phyloP scores from a whole-genome alignment of 2,113 vertebrate genomes.

The Chaenogobius annularis region DNA sequence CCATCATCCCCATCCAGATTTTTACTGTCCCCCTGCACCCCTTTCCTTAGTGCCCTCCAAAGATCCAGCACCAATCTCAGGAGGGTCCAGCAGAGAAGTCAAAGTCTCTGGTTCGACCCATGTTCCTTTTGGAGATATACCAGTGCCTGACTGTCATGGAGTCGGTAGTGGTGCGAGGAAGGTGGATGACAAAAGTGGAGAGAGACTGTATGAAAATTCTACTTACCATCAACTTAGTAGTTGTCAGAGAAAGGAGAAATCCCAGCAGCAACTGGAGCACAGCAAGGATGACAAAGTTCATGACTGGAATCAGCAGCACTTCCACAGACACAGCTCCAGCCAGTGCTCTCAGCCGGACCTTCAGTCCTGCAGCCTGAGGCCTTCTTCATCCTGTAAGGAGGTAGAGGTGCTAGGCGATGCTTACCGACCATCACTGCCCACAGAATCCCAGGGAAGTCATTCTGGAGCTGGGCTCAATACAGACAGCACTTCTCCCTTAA shows the following conservation, averaged over 20 bases:
- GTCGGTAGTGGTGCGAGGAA: slow-evolving; percentile 72
- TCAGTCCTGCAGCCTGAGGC: slow-evolving; percentile 81
- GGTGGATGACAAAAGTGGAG: slow-evolving; percentile 52
- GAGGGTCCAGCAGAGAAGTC: slow-evolving; percentile 75
- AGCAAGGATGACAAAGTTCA: slow-evolving; percentile 83
- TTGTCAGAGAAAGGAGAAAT: slow-evolving; percentile 77
- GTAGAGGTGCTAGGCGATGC: slow-evolving; percentile 78
- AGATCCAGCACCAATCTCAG: slow-evolving; percentile 72
- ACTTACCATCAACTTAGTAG: slow-evolving; percentile 60
- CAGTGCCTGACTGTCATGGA: slow-evolving; percentile 77
- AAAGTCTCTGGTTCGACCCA: slow-evolving; percentile 87
- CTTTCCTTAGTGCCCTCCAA: slow-evolving; percentile 77
- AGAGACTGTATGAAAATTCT: slow-evolving; percentile 54
- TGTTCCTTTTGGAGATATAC: slow-evolving; percentile 86
- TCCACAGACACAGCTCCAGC: slow-evolving; percentile 53
- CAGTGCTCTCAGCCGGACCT: slow-evolving; percentile 66
- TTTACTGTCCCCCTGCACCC: slow-evolving; percentile 84
- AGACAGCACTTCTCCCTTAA: slow-evolving; percentile 78
- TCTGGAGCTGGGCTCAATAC: slow-evolving; percentile 65
- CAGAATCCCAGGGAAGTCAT: slow-evolving; percentile 71
- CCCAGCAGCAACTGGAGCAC: slow-evolving; percentile 77
- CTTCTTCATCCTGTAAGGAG: slow-evolving; percentile 65
- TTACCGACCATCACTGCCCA: slow-evolving; percentile 76
- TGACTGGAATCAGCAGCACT: slow-evolving; percentile 80
- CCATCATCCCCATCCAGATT: slow-evolving; percentile 80